Conservation (phyloP, 2,113 vertebrate species). For the Xiphophorus couchianus region DNA sequence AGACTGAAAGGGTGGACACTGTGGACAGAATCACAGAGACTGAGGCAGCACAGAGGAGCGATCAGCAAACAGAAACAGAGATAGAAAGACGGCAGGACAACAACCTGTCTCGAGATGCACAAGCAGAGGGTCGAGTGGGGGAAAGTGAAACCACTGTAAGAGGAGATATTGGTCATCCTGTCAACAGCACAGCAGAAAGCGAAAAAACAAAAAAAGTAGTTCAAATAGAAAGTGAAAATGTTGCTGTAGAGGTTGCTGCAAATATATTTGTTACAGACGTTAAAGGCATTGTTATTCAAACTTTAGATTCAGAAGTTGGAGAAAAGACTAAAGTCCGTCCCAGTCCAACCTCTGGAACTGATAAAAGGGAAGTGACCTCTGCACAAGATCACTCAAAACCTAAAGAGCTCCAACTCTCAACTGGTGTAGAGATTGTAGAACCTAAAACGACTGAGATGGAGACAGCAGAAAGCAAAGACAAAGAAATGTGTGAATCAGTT, state of each 20-base stretch:
- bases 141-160: constrained; percentile 27
- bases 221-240: constrained; percentile 42
- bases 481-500: constrained; percentile 27
- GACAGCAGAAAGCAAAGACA: constrained; percentile 18
- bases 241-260: constrained; percentile 21
- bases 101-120: constrained; percentile 54
- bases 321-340: constrained; percentile 15
- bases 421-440: constrained; percentile 29
- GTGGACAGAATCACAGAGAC: constrained; percentile 72
- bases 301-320: constrained; percentile 12
- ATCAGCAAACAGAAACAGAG: constrained; percentile 65
- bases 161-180: constrained; percentile 4
- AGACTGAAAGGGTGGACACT: constrained; percentile 51
- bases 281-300: constrained; percentile 32
- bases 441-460: constrained; percentile 8
- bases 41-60: constrained; percentile 59
- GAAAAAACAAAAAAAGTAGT: constrained; percentile 19
- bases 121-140: constrained; percentile 34
- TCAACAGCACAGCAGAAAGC: constrained; percentile 32
- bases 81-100: constrained; percentile 44
- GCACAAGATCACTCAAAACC: constrained; percentile 34
- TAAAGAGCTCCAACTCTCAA: constrained; percentile 19
- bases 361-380: background rate
- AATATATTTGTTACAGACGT: constrained; percentile 23
- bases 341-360: background rate